These are phyloP conservation scores for Salvelinus namaycush DNA, from an alignment of 2,113 vertebrate genomes.

Conservation along the genomic window DNA sequence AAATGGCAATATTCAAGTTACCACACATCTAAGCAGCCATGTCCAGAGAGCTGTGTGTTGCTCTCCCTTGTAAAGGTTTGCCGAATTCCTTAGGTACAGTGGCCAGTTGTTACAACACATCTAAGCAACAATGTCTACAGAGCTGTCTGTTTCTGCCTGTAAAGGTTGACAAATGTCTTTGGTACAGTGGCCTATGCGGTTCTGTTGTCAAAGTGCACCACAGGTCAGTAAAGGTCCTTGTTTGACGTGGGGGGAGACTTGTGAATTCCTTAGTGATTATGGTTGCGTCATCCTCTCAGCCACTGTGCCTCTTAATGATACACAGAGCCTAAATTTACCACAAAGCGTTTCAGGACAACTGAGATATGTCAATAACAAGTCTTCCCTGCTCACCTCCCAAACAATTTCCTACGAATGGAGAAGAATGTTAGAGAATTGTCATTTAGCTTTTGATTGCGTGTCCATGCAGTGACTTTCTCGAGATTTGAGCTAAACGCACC, in stretches of 20 bases:
- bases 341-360: not conserved
- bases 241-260: not conserved
- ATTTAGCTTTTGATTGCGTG: not conserved
- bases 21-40: too few relatives aligned
- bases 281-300: not conserved
- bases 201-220: not conserved
- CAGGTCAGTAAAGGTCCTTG: not conserved
- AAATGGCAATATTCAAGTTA: too few relatives aligned
- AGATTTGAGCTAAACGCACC: not conserved
- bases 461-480: not conserved
- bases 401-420: not conserved
- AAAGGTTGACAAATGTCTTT: too few relatives aligned
- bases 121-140: too few relatives aligned
- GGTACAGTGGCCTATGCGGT: not conserved
- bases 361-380: not conserved
- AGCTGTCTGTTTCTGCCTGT: too few relatives aligned
- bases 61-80: too few relatives aligned
- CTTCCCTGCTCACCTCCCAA: not conserved
- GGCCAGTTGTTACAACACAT: too few relatives aligned
- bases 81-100: too few relatives aligned
- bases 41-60: too few relatives aligned
- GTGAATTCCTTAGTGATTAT: not conserved
- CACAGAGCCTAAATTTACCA: constrained; percentile 10
- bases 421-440: not conserved
- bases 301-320: constrained; percentile 1